Evolutionary conservation across 2,797 vertebrate genomes (phyloP), one percentile per base, ranked within the genome.

Genomic region (Allobates femoralis): DNA sequence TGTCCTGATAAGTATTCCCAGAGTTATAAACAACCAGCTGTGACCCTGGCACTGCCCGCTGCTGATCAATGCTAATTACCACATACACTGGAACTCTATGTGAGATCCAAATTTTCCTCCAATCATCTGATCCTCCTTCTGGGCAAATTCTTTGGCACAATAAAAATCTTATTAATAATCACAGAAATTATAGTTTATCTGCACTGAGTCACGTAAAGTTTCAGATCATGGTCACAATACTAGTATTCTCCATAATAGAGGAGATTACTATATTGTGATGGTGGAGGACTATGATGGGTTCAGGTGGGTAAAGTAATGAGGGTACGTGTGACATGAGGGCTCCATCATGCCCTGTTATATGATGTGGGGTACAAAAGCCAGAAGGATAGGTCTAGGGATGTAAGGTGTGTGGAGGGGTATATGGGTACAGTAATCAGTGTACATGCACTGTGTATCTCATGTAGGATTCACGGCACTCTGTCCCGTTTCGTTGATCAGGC

Each of bases 1-100:
- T 83, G 75, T 51, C 21, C 86, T 83, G 86, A 79, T 84, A 87
- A 84, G 55, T 16, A 37, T 50, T 69, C 34, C 37, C 37, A 23
- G 23, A 73, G 76, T 26, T 77, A 51, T 60, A 79, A 80, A 58
- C 75, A 84, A 79, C 69, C 41, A 76, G 67, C 74, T 26, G 26
- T 66, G 23, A 79, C n/a, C 53, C 81, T 46, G 66, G 81, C 64
- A 51, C 12, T 83, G 51, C 19, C 67, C 62, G 30, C 46, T 71
- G 50, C 85, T 28, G 34, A 71, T 58, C 51, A 18, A 32, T 15
- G 18, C 67, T 64, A 53, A 86, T 73, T 66, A 30, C 66, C 79
- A 30, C 18, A 5, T 7, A 30, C 53, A 26, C 30, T 82, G 67
- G 21, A 67, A 82, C 4, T 56, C 71, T 74, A 19, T 37, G 32